Base-by-base conservation (phyloP, 2,888 invertebrate genomes). In the Tenthredo scrophulariae region DNA sequence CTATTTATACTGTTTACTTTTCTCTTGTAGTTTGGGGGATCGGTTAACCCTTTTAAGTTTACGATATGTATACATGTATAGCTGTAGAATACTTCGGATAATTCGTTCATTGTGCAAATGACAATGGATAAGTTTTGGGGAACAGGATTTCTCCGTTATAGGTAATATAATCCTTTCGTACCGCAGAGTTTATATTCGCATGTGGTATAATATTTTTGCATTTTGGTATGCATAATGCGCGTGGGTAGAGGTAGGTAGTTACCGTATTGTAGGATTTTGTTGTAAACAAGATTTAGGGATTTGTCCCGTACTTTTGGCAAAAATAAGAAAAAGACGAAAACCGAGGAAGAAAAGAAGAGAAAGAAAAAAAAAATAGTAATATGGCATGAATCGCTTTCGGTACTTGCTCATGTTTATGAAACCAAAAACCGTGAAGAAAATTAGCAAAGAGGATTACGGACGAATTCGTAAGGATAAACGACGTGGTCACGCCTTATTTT, bases 381-480 rank as follows among this genome's bases (percentile, higher is more conserved):
- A 89, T 89, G 87, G 88, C 91, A 92, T 91, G 89, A 77, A 77
- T 54, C 90, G 54, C 88, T 85, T 88, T 89, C 85, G 87, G 87
- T 80, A 67, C 83, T 84, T 18, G 46, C 50, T 75, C 85, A 86
- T 92, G 92, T 93, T 92, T 92, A 92, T 92, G 93, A 92, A 93
- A 93, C 90, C 89, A 91, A 92, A 93, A 93, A 92, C 93, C 91
- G 92, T 92, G 93, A 93, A 92, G 37, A 93, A 92, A 91, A 90
- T 89, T 91, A 80, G 90, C 90, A 92, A 92, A 93, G 93, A 91
- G 92, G 93, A 92, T 93, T 92, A 90, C 87, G n/a, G 62, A 18
- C 46, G 15, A 43, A 70, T 37, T 74, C 22, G 65, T 65, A 54
- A 15, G 40, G 22, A 58, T 26, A 15, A 37, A 62, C 9, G 7